A percentile compares a stretch with the other conserved stretches of the same genome.
These are phyloP conservation scores for Ornithoptera priamus DNA, from an alignment of 2,888 invertebrate species.

Conservation along the genomic window DNA sequence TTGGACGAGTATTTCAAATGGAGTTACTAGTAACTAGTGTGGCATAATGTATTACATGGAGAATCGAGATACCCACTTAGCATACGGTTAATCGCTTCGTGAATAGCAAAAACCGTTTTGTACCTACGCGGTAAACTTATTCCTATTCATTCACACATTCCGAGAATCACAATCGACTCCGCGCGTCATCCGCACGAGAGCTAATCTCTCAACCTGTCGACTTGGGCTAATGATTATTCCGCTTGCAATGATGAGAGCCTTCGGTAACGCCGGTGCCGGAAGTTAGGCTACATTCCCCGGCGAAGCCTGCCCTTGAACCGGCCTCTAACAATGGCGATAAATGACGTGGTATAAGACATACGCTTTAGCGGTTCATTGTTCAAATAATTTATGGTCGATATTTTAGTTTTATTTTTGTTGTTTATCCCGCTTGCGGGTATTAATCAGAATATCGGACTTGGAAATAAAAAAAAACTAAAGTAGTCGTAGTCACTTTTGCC, in stretches of 20 bases:
- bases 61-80: slow-evolving; percentile 16
- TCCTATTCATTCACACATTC: slow-evolving; percentile 20
- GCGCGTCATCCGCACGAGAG: slow-evolving; percentile 22
- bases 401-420: too few species aligned
- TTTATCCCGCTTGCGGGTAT: too few species aligned
- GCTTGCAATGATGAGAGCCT: slow-evolving; percentile 37
- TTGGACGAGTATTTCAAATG: neutral
- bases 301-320: slow-evolving; percentile 66
- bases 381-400: too few species aligned
- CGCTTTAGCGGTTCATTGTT: slow-evolving; percentile 31
- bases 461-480: too few species aligned
- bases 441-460: too few species aligned
- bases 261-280: slow-evolving; percentile 49
- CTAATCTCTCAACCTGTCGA: slow-evolving; percentile 34
- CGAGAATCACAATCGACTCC: slow-evolving; percentile 27
- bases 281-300: slow-evolving; percentile 66
- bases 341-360: slow-evolving; percentile 34
- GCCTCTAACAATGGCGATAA: slow-evolving; percentile 44
- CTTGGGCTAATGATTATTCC: slow-evolving; percentile 50
- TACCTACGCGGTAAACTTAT: slow-evolving; percentile 21
- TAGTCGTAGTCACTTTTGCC: too few species aligned
- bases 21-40: neutral
- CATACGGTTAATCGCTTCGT: slow-evolving; percentile 19
- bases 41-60: slow-evolving; percentile 13
- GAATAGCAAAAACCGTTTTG: slow-evolving; percentile 21